phyloP scores from a whole-genome alignment of 2,888 invertebrate species.

The Cerastis rubricosa region DNA sequence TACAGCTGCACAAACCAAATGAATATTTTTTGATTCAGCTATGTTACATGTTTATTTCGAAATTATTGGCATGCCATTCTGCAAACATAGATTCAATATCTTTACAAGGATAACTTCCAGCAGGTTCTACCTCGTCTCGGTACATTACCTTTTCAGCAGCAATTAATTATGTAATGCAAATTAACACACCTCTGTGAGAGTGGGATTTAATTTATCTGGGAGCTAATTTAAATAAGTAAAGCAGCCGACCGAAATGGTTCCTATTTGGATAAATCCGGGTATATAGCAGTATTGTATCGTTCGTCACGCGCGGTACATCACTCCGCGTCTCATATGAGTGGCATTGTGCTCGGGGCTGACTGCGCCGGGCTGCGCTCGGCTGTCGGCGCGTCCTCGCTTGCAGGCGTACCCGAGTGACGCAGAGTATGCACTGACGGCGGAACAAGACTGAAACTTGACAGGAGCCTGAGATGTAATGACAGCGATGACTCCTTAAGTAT shows the following conservation, averaged over 20 bases:
- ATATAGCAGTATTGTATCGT: constrained; percentile 33
- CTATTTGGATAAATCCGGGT: constrained; percentile 32
- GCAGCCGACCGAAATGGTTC: constrained; percentile 14
- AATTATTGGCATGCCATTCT: not conserved
- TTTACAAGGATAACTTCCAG: not conserved
- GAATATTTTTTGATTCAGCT: not conserved
- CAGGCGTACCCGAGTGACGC: not conserved
- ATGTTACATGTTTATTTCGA: not conserved
- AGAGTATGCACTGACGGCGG: not conserved
- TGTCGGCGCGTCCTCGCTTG: not conserved
- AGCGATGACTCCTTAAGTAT: not conserved
- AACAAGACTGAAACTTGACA: constrained; percentile 1
- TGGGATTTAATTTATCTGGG: constrained; percentile 23
- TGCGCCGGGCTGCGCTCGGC: not conserved
- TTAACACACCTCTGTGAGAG: constrained; percentile 10
- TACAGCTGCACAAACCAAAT: not conserved
- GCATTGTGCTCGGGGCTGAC: constrained; percentile 47
- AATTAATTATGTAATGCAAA: constrained; percentile 13
- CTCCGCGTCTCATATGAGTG: constrained; percentile 64
- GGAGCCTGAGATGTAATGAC: not conserved
- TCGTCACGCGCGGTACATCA: constrained; percentile 59
- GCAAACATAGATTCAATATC: not conserved
- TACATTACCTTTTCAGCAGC: constrained; percentile 9
- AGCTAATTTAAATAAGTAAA: constrained; percentile 38
- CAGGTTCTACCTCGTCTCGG: not conserved